Evolutionary conservation across 37 sponge, comb jelly and placozoan genomes (phyloP), one percentile per base, ranked within the genome.

Genomic region (Cladorhizidae sp.): DNA sequence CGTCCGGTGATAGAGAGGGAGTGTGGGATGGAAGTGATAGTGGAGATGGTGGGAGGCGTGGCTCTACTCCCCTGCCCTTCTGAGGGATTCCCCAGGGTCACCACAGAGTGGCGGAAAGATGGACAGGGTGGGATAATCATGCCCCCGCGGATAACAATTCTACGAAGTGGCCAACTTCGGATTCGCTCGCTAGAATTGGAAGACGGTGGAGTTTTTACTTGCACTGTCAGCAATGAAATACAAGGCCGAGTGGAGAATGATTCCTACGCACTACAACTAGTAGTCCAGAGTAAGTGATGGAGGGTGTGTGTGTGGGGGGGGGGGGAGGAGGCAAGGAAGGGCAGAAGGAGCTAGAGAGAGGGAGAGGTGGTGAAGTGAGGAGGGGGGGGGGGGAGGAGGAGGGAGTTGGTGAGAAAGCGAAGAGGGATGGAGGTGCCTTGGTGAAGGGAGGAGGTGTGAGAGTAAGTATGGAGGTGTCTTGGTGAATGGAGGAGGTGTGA

Each of bases 131-230:
- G 6, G 12, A 6, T 59, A 59, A 12, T 12, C 3, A 12, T 5
- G 17, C 28, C 61, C 6, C 3, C 15, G 3, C 15, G 6, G 61
- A n/a, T n/a, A n/a, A n/a, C 38, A 18, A 68, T 39, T 68, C 11
- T 33, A 21, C 23, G 22, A 9, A 26, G 20, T 54, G 74, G 74
- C 1, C 57, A 50, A 45, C 56, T 28, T 29, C 56, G 14, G 3
- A 74, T 74, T 43, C 7, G 12, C 7, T 37, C 12, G 12, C 56
- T 74, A 9, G 25, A 28, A 31, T 23, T 31, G 25, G 54, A 51
- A 31, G 74, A 74, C 29, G 54, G 56, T 74, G 74, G 74, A 8
- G 38, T 74, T 1, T 74, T 33, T 31, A 74, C 42, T 52, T 74
- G 74, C 74, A 55, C 56, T 26, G 74, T 52, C 74, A 55, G 56